A percentile compares a stretch with the other conserved stretches of the same genome.
Evolutionary conservation across 2,113 vertebrate genomes (phyloP).

Genomic region (Mesocricetus auratus): DNA sequence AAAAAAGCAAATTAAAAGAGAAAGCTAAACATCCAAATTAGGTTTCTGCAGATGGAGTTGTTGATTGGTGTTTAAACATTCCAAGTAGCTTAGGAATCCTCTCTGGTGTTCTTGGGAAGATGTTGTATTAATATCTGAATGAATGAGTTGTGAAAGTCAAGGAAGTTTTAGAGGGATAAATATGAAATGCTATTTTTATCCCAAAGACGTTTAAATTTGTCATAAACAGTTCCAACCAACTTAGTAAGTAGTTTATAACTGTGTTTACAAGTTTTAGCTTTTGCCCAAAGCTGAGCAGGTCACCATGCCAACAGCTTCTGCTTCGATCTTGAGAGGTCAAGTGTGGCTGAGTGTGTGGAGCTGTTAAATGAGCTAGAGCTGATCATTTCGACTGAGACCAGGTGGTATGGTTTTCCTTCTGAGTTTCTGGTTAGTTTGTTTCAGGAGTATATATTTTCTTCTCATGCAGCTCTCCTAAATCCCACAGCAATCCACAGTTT

Average conservation of each 20-base stretch:
- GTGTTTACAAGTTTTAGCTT: constrained; percentile 28
- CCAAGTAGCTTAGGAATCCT: constrained; percentile 40
- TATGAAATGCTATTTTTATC: constrained; percentile 73
- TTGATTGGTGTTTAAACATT: not conserved
- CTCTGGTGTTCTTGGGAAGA: not conserved
- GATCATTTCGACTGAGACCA: not conserved
- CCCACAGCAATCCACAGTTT: not conserved
- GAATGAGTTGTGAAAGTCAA: constrained; percentile 3
- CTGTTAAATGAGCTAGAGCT: not conserved
- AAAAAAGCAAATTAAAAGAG: not conserved
- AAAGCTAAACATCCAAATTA: not conserved
- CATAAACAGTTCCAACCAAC: constrained; percentile 44
- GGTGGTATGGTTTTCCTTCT: constrained; percentile 7
- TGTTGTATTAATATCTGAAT: constrained; percentile 50
- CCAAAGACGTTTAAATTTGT: constrained; percentile 63
- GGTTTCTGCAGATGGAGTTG: not conserved
- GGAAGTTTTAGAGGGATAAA: constrained; percentile 65
- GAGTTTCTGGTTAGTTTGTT: constrained; percentile 52
- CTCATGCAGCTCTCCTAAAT: not conserved
- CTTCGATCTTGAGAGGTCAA: not conserved
- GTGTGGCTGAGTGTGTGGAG: not conserved
- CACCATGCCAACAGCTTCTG: not conserved
- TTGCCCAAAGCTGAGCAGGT: not conserved
- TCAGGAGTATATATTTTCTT: not conserved
- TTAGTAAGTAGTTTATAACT: constrained; percentile 52